These are phyloP conservation scores for Collichthys lucidus DNA, from an alignment of 2,113 vertebrate genomes.

Conservation along the genomic window DNA sequence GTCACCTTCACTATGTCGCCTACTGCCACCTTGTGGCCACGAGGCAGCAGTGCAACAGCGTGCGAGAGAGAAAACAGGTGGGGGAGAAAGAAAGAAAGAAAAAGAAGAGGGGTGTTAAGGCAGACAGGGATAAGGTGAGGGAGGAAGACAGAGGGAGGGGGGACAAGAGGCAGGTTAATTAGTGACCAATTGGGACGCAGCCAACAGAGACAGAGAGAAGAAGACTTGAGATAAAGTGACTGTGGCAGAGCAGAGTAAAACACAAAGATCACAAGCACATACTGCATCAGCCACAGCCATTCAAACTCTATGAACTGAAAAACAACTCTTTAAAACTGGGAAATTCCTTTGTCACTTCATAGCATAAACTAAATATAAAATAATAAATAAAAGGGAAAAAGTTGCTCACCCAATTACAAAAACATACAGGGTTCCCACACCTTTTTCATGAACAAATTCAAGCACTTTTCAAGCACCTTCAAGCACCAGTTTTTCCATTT, in stretches of 20 bases:
- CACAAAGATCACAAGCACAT: slow-evolving; percentile 10
- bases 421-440: too few relatives aligned
- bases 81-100: slow-evolving; percentile 50
- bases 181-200: slow-evolving; percentile 45
- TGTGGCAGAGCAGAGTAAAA: slow-evolving; percentile 25
- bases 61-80: slow-evolving; percentile 41
- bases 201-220: slow-evolving; percentile 35
- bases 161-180: slow-evolving; percentile 53
- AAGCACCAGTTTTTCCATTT: too few relatives aligned
- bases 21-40: slow-evolving; percentile 93
- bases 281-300: not conserved
- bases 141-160: slow-evolving; percentile 28
- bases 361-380: not conserved
- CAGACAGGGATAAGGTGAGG: slow-evolving; percentile 9
- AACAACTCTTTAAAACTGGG: not conserved
- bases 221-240: slow-evolving; percentile 35
- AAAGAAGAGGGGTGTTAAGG: slow-evolving; percentile 20
- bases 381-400: not conserved
- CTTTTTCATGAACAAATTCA: too few relatives aligned
- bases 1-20: slow-evolving; percentile 98
- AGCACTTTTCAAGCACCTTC: too few relatives aligned
- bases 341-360: accelerated
- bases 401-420: not conserved
- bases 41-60: slow-evolving; percentile 80
- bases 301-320: not conserved